Conservation (phyloP, 2,888 invertebrate genomes). For the Meiosimyza decipiens region DNA sequence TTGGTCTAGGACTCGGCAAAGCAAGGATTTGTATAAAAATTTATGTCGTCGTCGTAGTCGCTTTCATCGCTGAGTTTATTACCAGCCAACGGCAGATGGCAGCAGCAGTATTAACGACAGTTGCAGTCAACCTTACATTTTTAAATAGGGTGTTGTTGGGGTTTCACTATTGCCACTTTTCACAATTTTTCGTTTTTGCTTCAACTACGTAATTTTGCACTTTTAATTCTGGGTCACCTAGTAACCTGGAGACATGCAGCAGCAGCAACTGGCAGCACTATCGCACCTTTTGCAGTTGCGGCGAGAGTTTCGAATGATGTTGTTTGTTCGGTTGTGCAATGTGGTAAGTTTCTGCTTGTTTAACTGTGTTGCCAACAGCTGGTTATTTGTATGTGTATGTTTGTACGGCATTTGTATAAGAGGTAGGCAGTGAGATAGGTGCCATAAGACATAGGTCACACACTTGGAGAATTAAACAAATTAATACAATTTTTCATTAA, state of each 20-base stretch:
- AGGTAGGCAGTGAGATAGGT: neutral
- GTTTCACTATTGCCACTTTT: no score
- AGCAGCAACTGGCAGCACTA: conserved; percentile 48
- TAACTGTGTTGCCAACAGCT: neutral
- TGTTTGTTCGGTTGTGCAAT: conserved; percentile 6
- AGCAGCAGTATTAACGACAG: conserved; percentile 1
- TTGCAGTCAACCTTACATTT: conserved; percentile 7
- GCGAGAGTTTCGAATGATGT: conserved; percentile 5
- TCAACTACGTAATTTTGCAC: neutral
- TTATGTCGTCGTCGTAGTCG: conserved; percentile 5
- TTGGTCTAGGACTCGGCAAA: conserved; percentile 57
- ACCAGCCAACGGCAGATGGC: neutral
- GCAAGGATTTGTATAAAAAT: conserved; percentile 23
- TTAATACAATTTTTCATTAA: no score
- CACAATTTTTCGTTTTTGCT: no score
- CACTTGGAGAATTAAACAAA: no score
- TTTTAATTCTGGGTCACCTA: conserved; percentile 57
- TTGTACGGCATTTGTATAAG: neutral
- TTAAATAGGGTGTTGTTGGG: conserved; percentile 14
- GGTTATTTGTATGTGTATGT: neutral
- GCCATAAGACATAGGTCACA: neutral
- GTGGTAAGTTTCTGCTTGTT: neutral
- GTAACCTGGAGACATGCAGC: conserved; percentile 57
- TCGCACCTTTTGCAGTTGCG: conserved; percentile 41
- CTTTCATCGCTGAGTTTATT: conserved; percentile 9